phyloP scores from a whole-genome alignment of 2,797 vertebrate species.

The Muscicapa comitata region DNA sequence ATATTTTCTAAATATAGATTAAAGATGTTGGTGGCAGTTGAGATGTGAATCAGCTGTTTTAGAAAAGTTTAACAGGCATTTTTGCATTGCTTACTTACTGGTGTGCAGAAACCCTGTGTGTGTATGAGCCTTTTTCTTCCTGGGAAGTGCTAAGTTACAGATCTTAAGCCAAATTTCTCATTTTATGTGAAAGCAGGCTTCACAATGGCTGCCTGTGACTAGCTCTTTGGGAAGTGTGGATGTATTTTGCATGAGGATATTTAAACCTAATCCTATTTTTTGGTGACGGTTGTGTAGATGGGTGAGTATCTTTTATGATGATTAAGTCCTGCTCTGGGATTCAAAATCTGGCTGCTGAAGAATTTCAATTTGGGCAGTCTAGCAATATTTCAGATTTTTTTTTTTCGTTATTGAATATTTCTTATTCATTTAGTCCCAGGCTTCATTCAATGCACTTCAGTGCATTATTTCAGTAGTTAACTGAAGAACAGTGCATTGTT shows the following conservation, averaged over 20 bases:
- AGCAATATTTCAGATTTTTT: neutral
- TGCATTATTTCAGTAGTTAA: neutral
- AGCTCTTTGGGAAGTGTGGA: neutral
- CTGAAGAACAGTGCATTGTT: neutral
- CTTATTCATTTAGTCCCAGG: neutral
- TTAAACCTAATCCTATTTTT: neutral
- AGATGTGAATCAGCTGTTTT: neutral
- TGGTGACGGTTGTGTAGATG: neutral
- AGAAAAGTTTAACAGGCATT: neutral
- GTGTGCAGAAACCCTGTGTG: neutral
- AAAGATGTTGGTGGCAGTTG: conserved; percentile 1
- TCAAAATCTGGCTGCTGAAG: neutral
- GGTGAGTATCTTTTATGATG: neutral
- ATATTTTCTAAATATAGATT: conserved; percentile 14
- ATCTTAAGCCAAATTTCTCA: neutral
- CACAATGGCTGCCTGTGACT: neutral
- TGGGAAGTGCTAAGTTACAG: neutral
- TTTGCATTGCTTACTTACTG: neutral
- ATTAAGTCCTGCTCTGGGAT: neutral
- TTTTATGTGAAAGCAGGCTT: neutral
- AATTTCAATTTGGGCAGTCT: neutral
- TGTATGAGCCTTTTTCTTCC: neutral
- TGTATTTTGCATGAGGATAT: neutral
- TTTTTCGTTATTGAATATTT: neutral
- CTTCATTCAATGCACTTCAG: neutral